Evolutionary conservation across 2,888 invertebrate species (phyloP).

Genomic region (Dynastes maya): DNA sequence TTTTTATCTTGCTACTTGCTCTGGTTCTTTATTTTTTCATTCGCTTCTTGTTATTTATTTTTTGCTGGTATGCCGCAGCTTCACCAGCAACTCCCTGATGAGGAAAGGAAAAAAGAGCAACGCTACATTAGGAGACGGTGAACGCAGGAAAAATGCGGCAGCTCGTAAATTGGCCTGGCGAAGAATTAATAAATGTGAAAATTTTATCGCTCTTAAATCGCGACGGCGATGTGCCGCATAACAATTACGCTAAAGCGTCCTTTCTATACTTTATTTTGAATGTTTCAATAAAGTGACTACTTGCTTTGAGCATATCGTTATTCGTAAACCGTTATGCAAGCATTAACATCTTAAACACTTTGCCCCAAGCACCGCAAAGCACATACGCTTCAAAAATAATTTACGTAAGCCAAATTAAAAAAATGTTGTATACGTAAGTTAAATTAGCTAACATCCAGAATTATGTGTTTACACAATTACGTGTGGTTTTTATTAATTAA

Average conservation of each 20-base stretch:
- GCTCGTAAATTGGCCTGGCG: slow-evolving; percentile 22
- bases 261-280: slow-evolving; percentile 15
- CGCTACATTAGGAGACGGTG: not conserved
- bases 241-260: slow-evolving; percentile 10
- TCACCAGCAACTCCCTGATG: not conserved
- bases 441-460: too few species aligned
- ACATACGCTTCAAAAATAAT: too few species aligned
- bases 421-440: too few species aligned
- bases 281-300: slow-evolving; percentile 20
- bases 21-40: slow-evolving; percentile 9
- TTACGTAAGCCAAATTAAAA: too few species aligned
- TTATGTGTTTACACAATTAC: too few species aligned
- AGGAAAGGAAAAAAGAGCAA: slow-evolving; percentile 4
- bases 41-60: not conserved
- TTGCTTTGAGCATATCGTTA: not conserved
- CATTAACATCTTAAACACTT: not conserved
- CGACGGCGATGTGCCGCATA: slow-evolving; percentile 3
- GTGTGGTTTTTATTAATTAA: too few species aligned
- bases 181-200: slow-evolving; percentile 37
- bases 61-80: not conserved
- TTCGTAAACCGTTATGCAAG: not conserved
- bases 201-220: slow-evolving; percentile 18
- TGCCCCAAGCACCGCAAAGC: not conserved
- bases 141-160: slow-evolving; percentile 22
- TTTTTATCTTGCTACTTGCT: slow-evolving; percentile 37